Evolutionary conservation across 2,797 vertebrate genomes (phyloP), one percentile per base, ranked within the genome.

Genomic region (Lagodon rhomboides): DNA sequence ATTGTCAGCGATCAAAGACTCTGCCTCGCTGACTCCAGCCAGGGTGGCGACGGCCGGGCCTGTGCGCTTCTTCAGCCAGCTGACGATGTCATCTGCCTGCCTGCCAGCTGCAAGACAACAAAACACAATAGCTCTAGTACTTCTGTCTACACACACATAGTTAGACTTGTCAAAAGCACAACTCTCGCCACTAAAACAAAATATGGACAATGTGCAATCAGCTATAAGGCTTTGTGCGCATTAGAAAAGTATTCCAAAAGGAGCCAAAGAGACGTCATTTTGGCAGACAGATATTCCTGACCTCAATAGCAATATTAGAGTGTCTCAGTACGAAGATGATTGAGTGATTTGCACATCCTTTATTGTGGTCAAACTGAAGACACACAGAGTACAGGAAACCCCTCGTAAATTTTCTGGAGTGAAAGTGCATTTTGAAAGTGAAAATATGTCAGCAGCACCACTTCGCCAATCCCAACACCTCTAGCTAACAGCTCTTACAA

Each of bases 51-150:
- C 97, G 0, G 98, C 95, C 0, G 98, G 98, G 15, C 98, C 98
- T 0, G 98, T 99, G 84, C 98, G 96, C 77, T 99, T 99, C 95
- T 97, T 99, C 91, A 99, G 89, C 98, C 98, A 99, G 92, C 75
- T 96, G 77, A 99, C 93, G 0, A 99, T 97, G 80, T 99, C 98
- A 0, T 97, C 97, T 0, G 98, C 97, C 67, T 98, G 97, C 74
- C 98, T 96, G 84, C 98, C 98, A 88, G 98, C 98, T 99, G 77
- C 60, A 80, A 67, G 18, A 68, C 13, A 63, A 50, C 10, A 68
- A 27, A 65, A 71, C 11, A 82, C n/a, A 85, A 56, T 9, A 41
- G 38, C 55, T 59, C 11, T 59, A 49, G 10, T 25, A 30, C 3
- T 17, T 67, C 6, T 68, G 47, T 20, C 8, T 8, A 5, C 41